Evolutionary conservation across 92 coral and sea anemone genomes (phyloP).

Genomic region (Actinostola sp.): DNA sequence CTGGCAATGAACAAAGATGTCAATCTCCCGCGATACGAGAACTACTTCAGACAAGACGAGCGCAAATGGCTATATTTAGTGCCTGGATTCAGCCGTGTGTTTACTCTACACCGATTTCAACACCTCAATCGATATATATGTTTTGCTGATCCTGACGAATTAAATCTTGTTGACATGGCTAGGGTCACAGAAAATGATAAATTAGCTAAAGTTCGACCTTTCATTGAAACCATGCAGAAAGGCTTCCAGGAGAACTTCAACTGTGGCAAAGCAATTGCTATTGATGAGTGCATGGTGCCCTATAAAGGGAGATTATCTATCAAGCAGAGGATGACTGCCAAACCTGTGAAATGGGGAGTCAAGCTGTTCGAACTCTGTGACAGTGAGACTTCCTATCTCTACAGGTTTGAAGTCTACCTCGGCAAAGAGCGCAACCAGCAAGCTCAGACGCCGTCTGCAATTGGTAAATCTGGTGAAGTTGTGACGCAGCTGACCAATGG

Average conservation of each 20-base stretch:
- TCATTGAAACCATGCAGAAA: constrained; percentile 22
- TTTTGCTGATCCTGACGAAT: constrained; percentile 38
- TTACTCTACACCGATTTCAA: constrained; percentile 29
- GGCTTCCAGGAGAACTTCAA: constrained; percentile 30
- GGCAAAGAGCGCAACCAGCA: constrained; percentile 42
- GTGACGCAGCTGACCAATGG: constrained; percentile 10
- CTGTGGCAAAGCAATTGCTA: constrained; percentile 33
- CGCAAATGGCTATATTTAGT: constrained; percentile 40
- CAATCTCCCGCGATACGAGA: constrained; percentile 17
- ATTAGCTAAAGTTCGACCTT: constrained; percentile 29
- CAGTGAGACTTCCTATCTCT: constrained; percentile 26
- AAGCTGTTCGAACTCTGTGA: constrained; percentile 43
- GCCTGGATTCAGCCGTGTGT: constrained; percentile 46
- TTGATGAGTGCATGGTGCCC: constrained; percentile 58
- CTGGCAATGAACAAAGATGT: constrained; percentile 32
- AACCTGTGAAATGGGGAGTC: constrained; percentile 59
- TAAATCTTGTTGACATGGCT: constrained; percentile 1
- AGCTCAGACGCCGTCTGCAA: constrained; percentile 22
- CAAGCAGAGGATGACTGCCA: constrained; percentile 30
- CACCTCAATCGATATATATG: constrained; percentile 48
- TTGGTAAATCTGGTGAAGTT: constrained; percentile 42
- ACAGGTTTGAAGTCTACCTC: constrained; percentile 37
- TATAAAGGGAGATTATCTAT: constrained; percentile 43
- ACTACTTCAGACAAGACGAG: constrained; percentile 41
- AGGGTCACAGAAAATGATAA: constrained; percentile 8